These are phyloP conservation scores for Drosophila nigrodunni DNA, from an alignment of 1,140 invertebrate genomes.

Conservation along the genomic window DNA sequence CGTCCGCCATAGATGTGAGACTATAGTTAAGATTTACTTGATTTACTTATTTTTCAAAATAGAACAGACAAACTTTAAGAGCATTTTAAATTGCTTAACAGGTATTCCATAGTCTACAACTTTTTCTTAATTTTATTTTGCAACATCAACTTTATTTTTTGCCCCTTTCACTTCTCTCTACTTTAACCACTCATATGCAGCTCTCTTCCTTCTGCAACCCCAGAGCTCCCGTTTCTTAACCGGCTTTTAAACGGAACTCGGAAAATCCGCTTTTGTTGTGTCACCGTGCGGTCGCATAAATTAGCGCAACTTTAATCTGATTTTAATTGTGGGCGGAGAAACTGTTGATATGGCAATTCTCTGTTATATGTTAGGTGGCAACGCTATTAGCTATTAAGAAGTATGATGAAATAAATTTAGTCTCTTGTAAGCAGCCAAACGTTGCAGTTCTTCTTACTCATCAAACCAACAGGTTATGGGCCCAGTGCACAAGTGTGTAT, in stretches of 20 bases:
- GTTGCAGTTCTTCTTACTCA: no score
- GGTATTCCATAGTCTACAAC: not conserved
- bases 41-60: not conserved
- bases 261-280: conserved; percentile 71
- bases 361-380: no score
- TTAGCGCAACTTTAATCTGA: conserved; percentile 82
- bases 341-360: no score
- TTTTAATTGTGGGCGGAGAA: conserved; percentile 75
- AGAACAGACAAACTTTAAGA: no score
- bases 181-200: not conserved
- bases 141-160: not conserved
- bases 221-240: conserved; percentile 1
- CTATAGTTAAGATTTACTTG: not conserved
- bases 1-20: not conserved
- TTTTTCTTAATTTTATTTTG: not conserved
- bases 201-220: not conserved
- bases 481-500: no score
- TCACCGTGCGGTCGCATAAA: conserved; percentile 80
- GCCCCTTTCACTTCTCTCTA: not conserved
- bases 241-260: conserved; percentile 29
- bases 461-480: no score
- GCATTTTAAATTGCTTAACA: no score
- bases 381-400: no score
- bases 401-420: no score
- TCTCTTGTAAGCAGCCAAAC: no score